phyloP scores from a whole-genome alignment of 2,888 invertebrate genomes.

The Malthinus seriepunctatus region DNA sequence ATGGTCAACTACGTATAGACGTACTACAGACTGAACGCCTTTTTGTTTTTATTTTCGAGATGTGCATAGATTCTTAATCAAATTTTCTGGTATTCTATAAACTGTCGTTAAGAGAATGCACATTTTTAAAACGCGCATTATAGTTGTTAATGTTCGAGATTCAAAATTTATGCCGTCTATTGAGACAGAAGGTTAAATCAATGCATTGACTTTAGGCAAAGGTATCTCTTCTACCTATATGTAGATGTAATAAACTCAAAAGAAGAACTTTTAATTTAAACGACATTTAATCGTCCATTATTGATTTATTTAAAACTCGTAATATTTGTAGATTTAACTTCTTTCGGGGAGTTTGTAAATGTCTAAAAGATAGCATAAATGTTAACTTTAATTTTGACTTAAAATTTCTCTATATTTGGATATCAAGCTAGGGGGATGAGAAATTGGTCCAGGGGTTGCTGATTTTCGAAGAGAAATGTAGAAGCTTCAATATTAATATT shows the following conservation, averaged over 20 bases:
- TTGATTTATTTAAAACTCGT: no score
- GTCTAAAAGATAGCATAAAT: slow-evolving; percentile 15
- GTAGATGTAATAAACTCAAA: no score
- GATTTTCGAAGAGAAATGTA: slow-evolving; percentile 32
- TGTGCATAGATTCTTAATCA: slow-evolving; percentile 56
- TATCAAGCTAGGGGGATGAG: slow-evolving; percentile 22
- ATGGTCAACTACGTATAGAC: slow-evolving; percentile 51
- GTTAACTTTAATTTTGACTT: slow-evolving; percentile 28
- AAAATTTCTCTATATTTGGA: slow-evolving; percentile 26
- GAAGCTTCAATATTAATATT: slow-evolving; percentile 41
- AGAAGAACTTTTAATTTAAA: no score
- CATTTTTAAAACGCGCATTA: slow-evolving; percentile 28
- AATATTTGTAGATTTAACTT: no score
- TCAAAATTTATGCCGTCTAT: slow-evolving; percentile 19
- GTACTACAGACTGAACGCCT: slow-evolving; percentile 53
- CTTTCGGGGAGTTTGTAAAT: neutral
- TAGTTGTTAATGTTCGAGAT: slow-evolving; percentile 26
- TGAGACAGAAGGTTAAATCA: slow-evolving; percentile 17
- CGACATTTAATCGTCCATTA: no score
- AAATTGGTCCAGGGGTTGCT: slow-evolving; percentile 31
- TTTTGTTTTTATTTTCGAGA: slow-evolving; percentile 49
- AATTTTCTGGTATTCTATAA: slow-evolving; percentile 54
- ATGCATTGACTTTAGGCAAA: neutral
- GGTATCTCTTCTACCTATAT: no score
- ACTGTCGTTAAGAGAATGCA: slow-evolving; percentile 52